phyloP scores from a whole-genome alignment of 2,113 vertebrate species.

The Nyctereutes procyonoides region DNA sequence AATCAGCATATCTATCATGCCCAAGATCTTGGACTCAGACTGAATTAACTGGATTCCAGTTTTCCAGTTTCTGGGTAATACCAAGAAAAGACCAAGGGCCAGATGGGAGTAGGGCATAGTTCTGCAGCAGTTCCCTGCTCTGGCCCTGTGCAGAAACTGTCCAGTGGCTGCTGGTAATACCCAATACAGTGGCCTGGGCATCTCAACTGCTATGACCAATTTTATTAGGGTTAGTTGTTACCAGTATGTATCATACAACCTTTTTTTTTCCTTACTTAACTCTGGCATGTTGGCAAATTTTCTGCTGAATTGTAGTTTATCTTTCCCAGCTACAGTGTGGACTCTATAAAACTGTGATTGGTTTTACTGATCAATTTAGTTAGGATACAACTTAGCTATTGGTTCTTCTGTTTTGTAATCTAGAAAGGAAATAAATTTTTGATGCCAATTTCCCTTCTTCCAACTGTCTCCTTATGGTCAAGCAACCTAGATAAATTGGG shows the following conservation, averaged over 20 bases:
- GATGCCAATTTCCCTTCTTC: constrained; percentile 56
- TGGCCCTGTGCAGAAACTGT: background rate
- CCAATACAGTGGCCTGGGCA: background rate
- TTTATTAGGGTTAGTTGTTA: constrained; percentile 38
- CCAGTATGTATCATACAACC: background rate
- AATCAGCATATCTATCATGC: background rate
- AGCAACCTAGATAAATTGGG: constrained; percentile 22
- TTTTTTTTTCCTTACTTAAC: constrained; percentile 53
- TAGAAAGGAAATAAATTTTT: constrained; percentile 67
- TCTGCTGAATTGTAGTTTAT: constrained; percentile 61
- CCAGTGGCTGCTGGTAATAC: background rate
- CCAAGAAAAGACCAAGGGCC: background rate
- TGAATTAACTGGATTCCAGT: background rate
- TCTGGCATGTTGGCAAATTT: constrained; percentile 57
- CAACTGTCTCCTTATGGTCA: background rate
- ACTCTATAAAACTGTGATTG: constrained; percentile 71
- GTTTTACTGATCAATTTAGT: constrained; percentile 75
- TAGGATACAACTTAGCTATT: constrained; percentile 58
- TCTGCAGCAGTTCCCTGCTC: background rate
- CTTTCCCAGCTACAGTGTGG: background rate
- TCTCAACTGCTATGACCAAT: background rate
- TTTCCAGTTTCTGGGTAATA: constrained; percentile 33
- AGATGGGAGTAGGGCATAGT: background rate
- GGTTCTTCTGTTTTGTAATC: constrained; percentile 68
- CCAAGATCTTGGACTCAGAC: background rate